A percentile compares a stretch with the other conserved stretches of the same genome.
Conservation (phyloP, 2,797 vertebrate species). For the Sebastes variabilis region DNA sequence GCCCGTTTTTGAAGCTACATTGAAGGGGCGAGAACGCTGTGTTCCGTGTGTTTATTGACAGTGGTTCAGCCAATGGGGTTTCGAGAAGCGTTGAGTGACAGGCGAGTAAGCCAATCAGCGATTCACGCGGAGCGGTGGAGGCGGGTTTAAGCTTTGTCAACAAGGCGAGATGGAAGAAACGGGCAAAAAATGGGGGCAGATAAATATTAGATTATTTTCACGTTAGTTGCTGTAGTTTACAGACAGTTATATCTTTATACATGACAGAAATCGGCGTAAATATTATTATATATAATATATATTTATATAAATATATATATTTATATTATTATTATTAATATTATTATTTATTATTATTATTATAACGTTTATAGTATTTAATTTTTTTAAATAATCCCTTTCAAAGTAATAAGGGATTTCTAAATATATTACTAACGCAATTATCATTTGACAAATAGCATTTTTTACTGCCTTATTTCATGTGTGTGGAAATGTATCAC, state of each 20-base stretch:
- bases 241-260: neutral
- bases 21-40: conserved; percentile 34
- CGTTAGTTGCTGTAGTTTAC: neutral
- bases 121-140: neutral
- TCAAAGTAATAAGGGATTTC: neutral
- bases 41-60: conserved; percentile 65
- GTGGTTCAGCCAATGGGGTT: conserved; percentile 49
- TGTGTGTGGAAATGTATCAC: neutral
- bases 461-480: neutral
- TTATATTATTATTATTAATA: too few relatives aligned
- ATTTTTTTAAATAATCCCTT: neutral
- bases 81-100: conserved; percentile 22
- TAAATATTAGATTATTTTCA: neutral
- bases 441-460: neutral
- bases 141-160: conserved; percentile 73
- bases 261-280: neutral
- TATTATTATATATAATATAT: neutral
- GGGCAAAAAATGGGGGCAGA: conserved; percentile 31
- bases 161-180: conserved; percentile 66
- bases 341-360: too few relatives aligned
- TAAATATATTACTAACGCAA: neutral
- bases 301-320: too few relatives aligned
- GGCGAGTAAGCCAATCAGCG: conserved; percentile 49
- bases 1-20: conserved; percentile 17
- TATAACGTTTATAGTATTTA: neutral